Evolutionary conservation across 2,888 invertebrate genomes (phyloP), one percentile per base, ranked within the genome.

Genomic region (Polymixis flavicincta): DNA sequence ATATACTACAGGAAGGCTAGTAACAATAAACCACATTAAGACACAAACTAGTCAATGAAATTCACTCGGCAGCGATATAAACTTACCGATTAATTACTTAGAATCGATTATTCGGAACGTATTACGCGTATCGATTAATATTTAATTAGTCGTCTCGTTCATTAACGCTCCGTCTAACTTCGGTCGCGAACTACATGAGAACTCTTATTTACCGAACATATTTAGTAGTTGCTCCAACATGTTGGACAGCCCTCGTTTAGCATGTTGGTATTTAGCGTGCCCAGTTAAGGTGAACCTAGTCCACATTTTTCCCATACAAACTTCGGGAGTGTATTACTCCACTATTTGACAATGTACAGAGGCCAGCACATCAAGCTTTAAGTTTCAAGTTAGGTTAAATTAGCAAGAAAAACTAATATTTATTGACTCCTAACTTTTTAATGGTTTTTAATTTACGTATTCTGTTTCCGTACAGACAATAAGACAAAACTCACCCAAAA

Each of bases 131-230:
- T 74, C 77, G 83, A 85, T 89, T 88, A 86, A 88, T 88, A 87
- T 87, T 87, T 87, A 83, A 88, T 88, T 86, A 87, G 71, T 80
- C 72, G 71, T 74, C 74, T 80, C 84, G 85, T 88, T 84, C 76
- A 84, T 82, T 83, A 83, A 74, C 78, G 78, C 68, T 71, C 55
- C 68, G 65, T 54, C 76, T 74, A 84, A 76, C 76, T 78, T 84
- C 14, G 72, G 28, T 85, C 60, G 64, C 61, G 65, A 76, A 79
- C 68, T 71, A 85, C 61, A 64, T 50, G 83, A 70, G 71, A 79
- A 79, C 65, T 79, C 76, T 85, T 85, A 84, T 85, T 78, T 76
- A 50, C 48, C 37, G 45, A 76, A 78, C 76, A 54, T 76, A 85
- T 78, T 32, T 32, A n/a, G n/a, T n/a, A n/a, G n/a, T n/a, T n/a